Evolutionary conservation across 2,113 vertebrate genomes (phyloP).

Genomic region (Ctenomys sociabilis): DNA sequence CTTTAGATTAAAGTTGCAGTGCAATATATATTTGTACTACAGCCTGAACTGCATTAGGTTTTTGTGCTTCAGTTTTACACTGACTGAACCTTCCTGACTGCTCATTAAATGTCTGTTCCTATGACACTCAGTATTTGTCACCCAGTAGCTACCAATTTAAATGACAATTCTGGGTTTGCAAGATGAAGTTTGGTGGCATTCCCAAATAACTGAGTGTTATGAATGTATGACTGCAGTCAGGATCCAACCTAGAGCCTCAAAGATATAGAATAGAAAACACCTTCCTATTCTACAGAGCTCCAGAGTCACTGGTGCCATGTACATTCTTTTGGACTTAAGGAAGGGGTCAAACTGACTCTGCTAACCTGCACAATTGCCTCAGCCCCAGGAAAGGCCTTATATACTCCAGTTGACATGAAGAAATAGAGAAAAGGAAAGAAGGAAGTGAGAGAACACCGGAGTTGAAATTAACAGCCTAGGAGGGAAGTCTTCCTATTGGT

Average conservation of each 20-base stretch:
- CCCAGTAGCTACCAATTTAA: constrained; percentile 1
- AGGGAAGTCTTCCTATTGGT: not conserved
- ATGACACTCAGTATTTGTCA: not conserved
- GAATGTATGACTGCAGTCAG: not conserved
- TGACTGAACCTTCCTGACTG: not conserved
- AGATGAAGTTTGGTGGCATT: not conserved
- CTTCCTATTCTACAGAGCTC: not conserved
- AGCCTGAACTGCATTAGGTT: not conserved
- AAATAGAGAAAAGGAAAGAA: constrained; percentile 5
- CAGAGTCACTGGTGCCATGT: not conserved
- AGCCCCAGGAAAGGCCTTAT: not conserved
- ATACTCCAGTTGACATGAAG: not conserved
- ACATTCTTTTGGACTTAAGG: not conserved
- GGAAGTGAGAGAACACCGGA: not conserved
- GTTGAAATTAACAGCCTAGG: not conserved
- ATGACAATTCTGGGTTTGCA: constrained; percentile 11
- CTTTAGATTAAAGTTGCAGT: not conserved
- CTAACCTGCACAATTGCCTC: not conserved
- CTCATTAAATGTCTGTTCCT: not conserved
- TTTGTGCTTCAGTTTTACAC: constrained; percentile 16
- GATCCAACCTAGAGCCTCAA: not conserved
- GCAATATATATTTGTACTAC: not conserved
- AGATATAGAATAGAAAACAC: not conserved
- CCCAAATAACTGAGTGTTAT: not conserved
- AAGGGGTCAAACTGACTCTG: not conserved